A percentile compares a stretch with the other conserved stretches of the same genome.
These are phyloP conservation scores for Ashinkailepas kermadecensis DNA, from an alignment of 2,888 invertebrate genomes.

Conservation along the genomic window DNA sequence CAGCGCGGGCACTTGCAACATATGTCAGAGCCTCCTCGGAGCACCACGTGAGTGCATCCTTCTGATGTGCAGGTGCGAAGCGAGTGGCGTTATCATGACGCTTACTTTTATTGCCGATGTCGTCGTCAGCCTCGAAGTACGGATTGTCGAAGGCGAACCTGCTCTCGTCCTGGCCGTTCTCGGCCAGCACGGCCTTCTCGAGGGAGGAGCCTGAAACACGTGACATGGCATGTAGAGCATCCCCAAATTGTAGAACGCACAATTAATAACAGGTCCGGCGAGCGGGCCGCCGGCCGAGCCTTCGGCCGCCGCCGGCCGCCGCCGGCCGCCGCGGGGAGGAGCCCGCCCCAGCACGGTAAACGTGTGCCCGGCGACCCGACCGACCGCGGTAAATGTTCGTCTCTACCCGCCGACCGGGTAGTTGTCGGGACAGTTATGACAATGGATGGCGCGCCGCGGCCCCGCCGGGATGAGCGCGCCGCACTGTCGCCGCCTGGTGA, in stretches of 20 bases:
- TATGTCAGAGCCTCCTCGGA: too few species aligned
- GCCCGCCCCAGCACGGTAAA: neutral
- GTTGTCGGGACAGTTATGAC: neutral
- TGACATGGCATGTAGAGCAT: neutral
- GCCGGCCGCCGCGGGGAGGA: neutral
- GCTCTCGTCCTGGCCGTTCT: constrained; percentile 60
- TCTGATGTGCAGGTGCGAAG: too few species aligned
- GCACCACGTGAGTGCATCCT: too few species aligned
- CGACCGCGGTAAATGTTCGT: neutral
- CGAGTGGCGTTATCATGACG: neutral
- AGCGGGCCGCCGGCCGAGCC: too few species aligned
- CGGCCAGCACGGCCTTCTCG: constrained; percentile 59
- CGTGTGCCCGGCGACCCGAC: neutral
- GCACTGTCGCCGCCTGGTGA: neutral
- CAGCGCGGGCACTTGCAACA: too few species aligned
- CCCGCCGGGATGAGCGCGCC: neutral
- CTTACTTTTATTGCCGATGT: constrained; percentile 27
- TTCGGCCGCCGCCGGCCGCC: neutral
- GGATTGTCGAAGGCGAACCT: constrained; percentile 75
- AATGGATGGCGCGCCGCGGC: neutral
- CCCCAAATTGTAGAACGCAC: too few species aligned
- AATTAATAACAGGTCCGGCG: too few species aligned
- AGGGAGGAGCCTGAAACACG: constrained; percentile 58
- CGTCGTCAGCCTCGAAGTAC: constrained; percentile 50
- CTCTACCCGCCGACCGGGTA: neutral